phyloP scores from a whole-genome alignment of 1,140 invertebrate genomes.

The Pentalonia nigronervosa region DNA sequence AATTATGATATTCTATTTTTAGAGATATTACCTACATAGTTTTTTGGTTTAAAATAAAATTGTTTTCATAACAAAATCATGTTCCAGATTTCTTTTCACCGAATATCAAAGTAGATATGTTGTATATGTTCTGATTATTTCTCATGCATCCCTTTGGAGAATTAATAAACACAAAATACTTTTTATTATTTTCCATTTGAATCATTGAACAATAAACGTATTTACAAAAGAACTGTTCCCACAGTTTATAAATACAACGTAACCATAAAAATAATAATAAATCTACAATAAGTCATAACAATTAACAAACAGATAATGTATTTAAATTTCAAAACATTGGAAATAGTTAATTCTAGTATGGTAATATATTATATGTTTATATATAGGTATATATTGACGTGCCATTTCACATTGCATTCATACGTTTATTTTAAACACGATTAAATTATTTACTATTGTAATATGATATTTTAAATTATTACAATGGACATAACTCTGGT shows the following conservation, averaged over 20 bases:
- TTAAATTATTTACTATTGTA: neutral
- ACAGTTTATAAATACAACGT: slow-evolving; percentile 8
- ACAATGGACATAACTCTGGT: neutral
- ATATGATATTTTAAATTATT: neutral
- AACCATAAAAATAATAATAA: slow-evolving; percentile 27
- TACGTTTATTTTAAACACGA: slow-evolving; percentile 9
- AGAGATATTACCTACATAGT: too few relatives aligned
- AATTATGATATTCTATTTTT: too few relatives aligned
- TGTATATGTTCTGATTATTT: neutral
- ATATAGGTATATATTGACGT: neutral
- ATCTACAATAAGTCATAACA: slow-evolving; percentile 39
- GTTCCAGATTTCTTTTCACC: too few relatives aligned
- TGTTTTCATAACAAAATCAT: too few relatives aligned
- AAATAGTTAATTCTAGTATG: neutral
- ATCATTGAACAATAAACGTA: neutral
- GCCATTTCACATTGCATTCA: neutral
- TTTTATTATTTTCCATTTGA: neutral
- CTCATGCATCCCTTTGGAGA: neutral
- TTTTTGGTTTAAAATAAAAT: too few relatives aligned
- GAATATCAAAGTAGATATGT: neutral
- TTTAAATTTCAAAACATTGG: neutral
- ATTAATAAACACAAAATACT: neutral
- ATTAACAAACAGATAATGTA: neutral
- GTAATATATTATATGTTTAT: neutral
- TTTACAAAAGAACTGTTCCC: slow-evolving; percentile 25